Base-by-base conservation (phyloP, 1,140 invertebrate genomes). In the Nylanderia fulva region DNA sequence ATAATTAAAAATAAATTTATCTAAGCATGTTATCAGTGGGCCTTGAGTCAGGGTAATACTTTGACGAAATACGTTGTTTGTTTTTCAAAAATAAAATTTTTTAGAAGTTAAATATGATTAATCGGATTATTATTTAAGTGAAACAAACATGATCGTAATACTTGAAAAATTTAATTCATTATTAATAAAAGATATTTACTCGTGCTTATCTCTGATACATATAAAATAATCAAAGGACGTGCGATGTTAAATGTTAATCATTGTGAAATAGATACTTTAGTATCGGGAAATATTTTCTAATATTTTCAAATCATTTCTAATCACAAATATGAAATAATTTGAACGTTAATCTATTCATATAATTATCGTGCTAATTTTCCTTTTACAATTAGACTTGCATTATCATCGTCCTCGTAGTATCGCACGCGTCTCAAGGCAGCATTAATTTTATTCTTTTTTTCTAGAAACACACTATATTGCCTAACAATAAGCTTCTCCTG, bases 71-170 rank as follows among this genome's bases (percentile, higher is more conserved):
- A 11, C 0, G 1, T n/a, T 42, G 1, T 42, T 39, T 42, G 5
- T 29, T 56, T 4, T 18, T n/a, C 2, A 9, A 6, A 6, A 76
- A 29, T 45, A 61, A 7, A 42, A 8, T 0, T 15, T 42, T 24
- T 1, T 52, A 29, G 2, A n/a, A 6, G 33, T n/a, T 27, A 52
- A 39, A 48, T 2, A 27, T 64, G 0, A 63, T 11, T 33, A 2
- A 76, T 75, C 56, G 24, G 24, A 76, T 76, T 76, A n/a, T 63
- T 36, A 6, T 11, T 13, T 9, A 42, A 11, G 24, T n/a, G 29
- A 54, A 36, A 75, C 61, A 15, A 60, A 75, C 15, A 9, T 18
- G 5, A 71, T 54, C 27, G 9, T 21, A 24, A 61, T 33, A 58
- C 15, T 29, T 36, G n/a, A 75, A 15, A 21, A 27, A 15, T 18